Percentiles rank a stretch among this genome's conserved stretches.
Evolutionary conservation across 2,888 invertebrate species (phyloP).

Genomic region (Gisinianus flammeolus): DNA sequence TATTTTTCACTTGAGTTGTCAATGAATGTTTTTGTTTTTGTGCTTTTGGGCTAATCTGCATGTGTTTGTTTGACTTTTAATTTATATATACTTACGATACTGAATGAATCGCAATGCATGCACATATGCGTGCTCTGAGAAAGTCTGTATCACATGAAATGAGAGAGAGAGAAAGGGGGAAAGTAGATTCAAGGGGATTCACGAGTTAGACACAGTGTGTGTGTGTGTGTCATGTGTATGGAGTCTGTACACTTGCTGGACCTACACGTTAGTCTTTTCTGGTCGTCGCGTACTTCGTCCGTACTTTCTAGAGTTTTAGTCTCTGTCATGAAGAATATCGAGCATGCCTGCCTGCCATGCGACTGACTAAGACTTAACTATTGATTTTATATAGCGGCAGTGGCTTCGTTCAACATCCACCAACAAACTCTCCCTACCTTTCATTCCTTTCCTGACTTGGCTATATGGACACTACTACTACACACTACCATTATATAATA

Average conservation of each 20-base stretch:
- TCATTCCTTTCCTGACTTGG: neutral
- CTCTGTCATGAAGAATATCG: constrained; percentile 21
- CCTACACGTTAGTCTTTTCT: no score
- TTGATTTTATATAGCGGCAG: constrained; percentile 27
- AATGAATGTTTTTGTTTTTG: neutral
- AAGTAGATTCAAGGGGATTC: no score
- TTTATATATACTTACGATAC: no score
- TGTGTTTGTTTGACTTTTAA: no score
- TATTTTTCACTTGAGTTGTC: neutral
- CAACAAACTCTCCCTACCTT: neutral
- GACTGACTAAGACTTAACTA: constrained; percentile 26
- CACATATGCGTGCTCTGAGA: neutral
- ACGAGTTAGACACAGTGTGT: no score
- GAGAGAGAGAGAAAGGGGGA: neutral
- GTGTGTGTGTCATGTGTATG: neutral
- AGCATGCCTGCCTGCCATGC: constrained; percentile 26
- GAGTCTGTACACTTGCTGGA: neutral
- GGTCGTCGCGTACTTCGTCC: no score
- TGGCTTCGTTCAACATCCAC: constrained; percentile 5
- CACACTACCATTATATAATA: no score
- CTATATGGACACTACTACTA: neutral
- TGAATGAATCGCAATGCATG: neutral
- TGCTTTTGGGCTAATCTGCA: constrained; percentile 14
- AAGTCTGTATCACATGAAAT: neutral
- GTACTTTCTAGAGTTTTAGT: no score